Evolutionary conservation across 2,113 vertebrate genomes (phyloP).

Genomic region (Hemichromis elongatus): DNA sequence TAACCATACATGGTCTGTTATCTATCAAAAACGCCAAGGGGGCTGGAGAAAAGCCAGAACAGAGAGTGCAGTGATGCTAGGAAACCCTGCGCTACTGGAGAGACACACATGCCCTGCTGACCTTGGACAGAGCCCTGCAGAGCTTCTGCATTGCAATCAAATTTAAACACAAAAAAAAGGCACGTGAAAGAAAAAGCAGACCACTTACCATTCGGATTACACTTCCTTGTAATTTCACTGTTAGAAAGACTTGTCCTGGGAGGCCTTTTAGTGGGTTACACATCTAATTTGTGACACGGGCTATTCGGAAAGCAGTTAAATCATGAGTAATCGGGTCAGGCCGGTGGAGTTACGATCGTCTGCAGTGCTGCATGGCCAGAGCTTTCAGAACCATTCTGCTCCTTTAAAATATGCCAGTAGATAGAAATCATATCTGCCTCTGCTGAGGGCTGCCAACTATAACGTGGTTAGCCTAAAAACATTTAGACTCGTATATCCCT

Average conservation of each 20-base stretch:
- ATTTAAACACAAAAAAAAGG: not conserved
- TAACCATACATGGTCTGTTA: slow-evolving; percentile 52
- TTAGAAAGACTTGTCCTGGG: not conserved
- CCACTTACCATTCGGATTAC: not conserved
- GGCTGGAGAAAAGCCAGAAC: not conserved
- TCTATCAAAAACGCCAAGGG: slow-evolving; percentile 15
- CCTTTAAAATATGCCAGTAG: slow-evolving; percentile 15
- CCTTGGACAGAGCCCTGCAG: slow-evolving; percentile 15
- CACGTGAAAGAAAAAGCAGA: not conserved
- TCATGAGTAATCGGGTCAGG: slow-evolving; percentile 26
- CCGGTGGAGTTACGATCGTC: slow-evolving; percentile 1
- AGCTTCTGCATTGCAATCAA: not conserved
- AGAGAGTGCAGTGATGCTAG: not conserved
- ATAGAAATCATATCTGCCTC: slow-evolving; percentile 15
- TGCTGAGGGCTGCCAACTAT: slow-evolving; percentile 35
- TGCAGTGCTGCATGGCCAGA: slow-evolving; percentile 29
- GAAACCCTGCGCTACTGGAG: not conserved
- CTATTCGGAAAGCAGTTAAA: not conserved
- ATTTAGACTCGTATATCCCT: not conserved
- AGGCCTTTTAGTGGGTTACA: not conserved
- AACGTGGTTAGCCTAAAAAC: slow-evolving; percentile 38
- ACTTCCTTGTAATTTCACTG: not conserved
- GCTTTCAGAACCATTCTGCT: not conserved
- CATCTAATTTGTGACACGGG: not conserved
- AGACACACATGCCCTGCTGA: slow-evolving; percentile 13